Percentiles rank a stretch among this genome's conserved stretches.
Evolutionary conservation across 2,797 vertebrate species (phyloP).

Genomic region (Cyprinodon diabolis): DNA sequence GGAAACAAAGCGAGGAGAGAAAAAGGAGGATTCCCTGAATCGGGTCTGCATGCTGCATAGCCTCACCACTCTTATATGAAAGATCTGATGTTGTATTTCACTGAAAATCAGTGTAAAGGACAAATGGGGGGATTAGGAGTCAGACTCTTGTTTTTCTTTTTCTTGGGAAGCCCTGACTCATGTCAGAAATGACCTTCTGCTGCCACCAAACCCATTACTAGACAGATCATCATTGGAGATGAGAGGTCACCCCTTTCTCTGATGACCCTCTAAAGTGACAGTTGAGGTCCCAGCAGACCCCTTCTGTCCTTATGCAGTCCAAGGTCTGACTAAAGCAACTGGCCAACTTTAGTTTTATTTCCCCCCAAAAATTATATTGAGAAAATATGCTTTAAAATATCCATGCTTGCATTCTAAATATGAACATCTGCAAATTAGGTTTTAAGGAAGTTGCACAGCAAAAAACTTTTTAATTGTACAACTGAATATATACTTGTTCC

Average conservation of each 20-base stretch:
- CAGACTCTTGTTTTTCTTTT: not conserved
- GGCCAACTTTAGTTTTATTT: conserved; percentile 27
- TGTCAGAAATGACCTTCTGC: conserved; percentile 45
- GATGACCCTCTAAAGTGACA: conserved; percentile 25
- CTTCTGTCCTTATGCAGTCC: conserved; percentile 53
- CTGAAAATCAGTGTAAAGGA: conserved; percentile 26
- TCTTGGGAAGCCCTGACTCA: conserved; percentile 12
- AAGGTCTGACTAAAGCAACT: conserved; percentile 45
- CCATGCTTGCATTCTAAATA: too few species aligned
- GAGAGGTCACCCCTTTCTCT: conserved; percentile 46
- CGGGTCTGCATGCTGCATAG: conserved; percentile 30
- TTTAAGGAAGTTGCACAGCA: too few species aligned
- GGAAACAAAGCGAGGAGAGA: conserved; percentile 52
- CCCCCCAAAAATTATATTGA: conserved; percentile 24
- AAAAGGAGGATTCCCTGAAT: conserved; percentile 45
- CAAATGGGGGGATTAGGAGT: conserved; percentile 4
- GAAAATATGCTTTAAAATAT: too few species aligned
- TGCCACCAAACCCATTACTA: conserved; percentile 49
- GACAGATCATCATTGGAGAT: conserved; percentile 58
- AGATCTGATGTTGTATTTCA: conserved; percentile 43
- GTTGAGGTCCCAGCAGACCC: conserved; percentile 38
- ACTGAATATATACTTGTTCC: too few species aligned
- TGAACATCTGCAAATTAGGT: too few species aligned
- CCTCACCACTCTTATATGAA: conserved; percentile 32
- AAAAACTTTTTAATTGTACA: too few species aligned